Evolutionary conservation across 2,888 invertebrate genomes (phyloP).

Genomic region (Campaea margaritaria): DNA sequence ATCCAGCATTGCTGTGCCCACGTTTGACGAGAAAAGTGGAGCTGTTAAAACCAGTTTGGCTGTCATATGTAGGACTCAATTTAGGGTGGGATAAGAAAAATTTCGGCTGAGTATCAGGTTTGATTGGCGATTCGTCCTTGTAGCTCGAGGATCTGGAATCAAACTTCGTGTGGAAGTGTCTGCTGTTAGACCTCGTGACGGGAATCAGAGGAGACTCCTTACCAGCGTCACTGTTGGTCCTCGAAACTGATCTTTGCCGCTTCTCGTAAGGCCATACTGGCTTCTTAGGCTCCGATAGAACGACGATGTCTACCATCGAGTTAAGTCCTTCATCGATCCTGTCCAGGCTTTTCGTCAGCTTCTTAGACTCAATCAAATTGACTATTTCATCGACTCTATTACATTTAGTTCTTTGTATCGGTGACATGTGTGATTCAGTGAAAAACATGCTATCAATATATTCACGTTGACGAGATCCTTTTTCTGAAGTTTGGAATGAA

Average conservation of each 20-base stretch:
- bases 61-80: constrained; percentile 68
- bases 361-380: constrained; percentile 85
- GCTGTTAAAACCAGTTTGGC: constrained; percentile 67
- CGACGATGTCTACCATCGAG: constrained; percentile 89
- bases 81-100: constrained; percentile 70
- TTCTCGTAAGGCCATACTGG: constrained; percentile 74
- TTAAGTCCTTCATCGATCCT: constrained; percentile 90
- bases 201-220: constrained; percentile 73
- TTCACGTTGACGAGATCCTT: constrained; percentile 76
- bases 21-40: constrained; percentile 86
- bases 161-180: constrained; percentile 49
- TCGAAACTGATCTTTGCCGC: constrained; percentile 72
- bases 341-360: constrained; percentile 91
- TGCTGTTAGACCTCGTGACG: constrained; percentile 65
- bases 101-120: constrained; percentile 68
- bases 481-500: constrained; percentile 79
- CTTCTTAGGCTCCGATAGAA: constrained; percentile 84
- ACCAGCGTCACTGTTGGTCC: constrained; percentile 72
- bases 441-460: constrained; percentile 87
- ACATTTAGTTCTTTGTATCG: constrained; percentile 68
- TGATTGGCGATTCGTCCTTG: constrained; percentile 62
- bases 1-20: constrained; percentile 86
- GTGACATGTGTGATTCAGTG: constrained; percentile 76
- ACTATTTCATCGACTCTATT: constrained; percentile 80
- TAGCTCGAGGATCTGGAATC: constrained; percentile 58